Evolutionary conservation across 2,888 invertebrate genomes (phyloP), one percentile per base, ranked within the genome.

Genomic region (Choreutis nemorana): DNA sequence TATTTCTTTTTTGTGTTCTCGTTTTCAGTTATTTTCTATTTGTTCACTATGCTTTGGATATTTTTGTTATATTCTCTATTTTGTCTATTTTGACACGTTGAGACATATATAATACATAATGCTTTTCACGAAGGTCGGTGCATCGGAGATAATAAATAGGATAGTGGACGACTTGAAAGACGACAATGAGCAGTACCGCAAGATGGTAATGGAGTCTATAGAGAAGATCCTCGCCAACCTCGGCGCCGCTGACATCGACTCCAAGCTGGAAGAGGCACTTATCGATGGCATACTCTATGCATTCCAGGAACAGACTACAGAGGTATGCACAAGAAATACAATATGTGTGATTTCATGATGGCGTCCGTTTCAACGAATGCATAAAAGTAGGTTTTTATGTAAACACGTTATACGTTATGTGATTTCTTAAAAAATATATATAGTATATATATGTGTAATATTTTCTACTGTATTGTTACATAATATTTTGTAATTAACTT

Each of bases 181-280:
- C 61, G 99, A 99, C 70, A 97, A 98, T 61, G 99, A 99, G 66
- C 97, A 97, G 59, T 99, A 99, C 68, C 85, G 99, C 36, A 99
- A 99, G 81, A 99, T 99, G 99, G 99, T 99, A 2, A 99, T 99
- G 97, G 99, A 99, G 68, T 98, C 97, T 0, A 98, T 99, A 33
- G 99, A 99, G 62, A 98, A 98, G 73, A 97, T 97, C 33, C 94
- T 98, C 86, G 94, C 93, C 3, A 97, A 96, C 68, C 82, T 98
- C 36, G 99, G 99, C 10, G 97, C 98, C 0, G 94, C 97, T 0
- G 99, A 99, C 56, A 97, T 99, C 28, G 99, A 99, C 70, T 95
- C 97, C 0, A 85, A 98, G 23, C 80, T 99, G 2, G 99, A 99
- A 64, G 99, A 99, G 72, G 98, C 98, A 54, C 86, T 99, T 16